Percentiles rank a stretch among this genome's conserved stretches.
Conservation (phyloP, 1,140 invertebrate genomes). For the Calosoma granatense region DNA sequence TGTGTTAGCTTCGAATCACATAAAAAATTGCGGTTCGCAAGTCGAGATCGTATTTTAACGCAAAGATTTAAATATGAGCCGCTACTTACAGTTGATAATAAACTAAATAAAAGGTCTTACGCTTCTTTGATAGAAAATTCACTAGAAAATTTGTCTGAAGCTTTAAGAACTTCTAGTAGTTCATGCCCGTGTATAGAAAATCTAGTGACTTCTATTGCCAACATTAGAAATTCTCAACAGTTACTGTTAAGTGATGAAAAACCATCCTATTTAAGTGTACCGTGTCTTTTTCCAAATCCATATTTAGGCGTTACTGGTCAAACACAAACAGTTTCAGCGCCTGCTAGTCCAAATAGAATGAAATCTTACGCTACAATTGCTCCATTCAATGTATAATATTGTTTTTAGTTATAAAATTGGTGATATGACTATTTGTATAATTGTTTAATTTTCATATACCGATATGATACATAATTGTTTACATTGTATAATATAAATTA, state of each 20-base stretch:
- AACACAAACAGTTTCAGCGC: slow-evolving; percentile 30
- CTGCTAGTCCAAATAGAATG: slow-evolving; percentile 37
- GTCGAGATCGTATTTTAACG: slow-evolving; percentile 40
- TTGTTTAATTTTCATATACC: no score
- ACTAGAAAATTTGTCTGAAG: slow-evolving; percentile 32
- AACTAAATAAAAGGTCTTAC: slow-evolving; percentile 36
- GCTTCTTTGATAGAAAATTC: slow-evolving; percentile 26
- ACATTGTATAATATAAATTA: no score
- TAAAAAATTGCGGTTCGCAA: slow-evolving; percentile 66
- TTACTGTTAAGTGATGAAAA: slow-evolving; percentile 27
- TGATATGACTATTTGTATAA: no score
- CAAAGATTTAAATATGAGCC: slow-evolving; percentile 18
- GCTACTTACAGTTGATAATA: slow-evolving; percentile 37
- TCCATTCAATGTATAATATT: no score
- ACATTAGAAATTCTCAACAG: slow-evolving; percentile 30
- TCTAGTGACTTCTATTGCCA: slow-evolving; percentile 30
- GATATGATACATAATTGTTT: no score
- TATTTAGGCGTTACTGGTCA: background rate
- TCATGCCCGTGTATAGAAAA: slow-evolving; percentile 53
- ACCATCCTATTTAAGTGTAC: background rate
- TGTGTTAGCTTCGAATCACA: slow-evolving; percentile 72
- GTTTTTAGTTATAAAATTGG: no score
- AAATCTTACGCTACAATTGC: background rate
- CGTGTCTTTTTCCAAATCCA: background rate
- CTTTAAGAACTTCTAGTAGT: slow-evolving; percentile 39